Conservation (phyloP, 2,888 invertebrate genomes). For the Drosophila subsilvestris region DNA sequence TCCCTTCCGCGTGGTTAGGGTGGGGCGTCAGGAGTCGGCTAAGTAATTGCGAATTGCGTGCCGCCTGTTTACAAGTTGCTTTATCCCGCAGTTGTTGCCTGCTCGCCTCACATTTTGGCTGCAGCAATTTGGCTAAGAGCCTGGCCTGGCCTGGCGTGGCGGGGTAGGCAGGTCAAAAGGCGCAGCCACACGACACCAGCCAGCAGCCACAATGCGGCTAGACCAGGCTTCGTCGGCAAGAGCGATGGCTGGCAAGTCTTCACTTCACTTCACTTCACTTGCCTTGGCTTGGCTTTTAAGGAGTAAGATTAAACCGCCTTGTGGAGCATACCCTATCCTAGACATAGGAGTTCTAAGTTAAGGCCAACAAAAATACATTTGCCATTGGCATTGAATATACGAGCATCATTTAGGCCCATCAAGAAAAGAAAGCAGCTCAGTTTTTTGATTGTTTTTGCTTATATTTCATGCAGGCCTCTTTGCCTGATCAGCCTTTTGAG, state of each 20-base stretch:
- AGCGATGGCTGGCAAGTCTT: not conserved
- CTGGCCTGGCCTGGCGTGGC: constrained; percentile 17
- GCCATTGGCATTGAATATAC: not conserved
- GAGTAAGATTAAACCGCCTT: constrained; percentile 35
- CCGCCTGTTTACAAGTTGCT: constrained; percentile 60
- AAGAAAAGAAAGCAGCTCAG: not conserved
- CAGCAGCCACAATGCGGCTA: constrained; percentile 51
- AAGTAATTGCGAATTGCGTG: constrained; percentile 78
- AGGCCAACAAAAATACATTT: not conserved
- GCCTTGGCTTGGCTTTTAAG: constrained; percentile 22
- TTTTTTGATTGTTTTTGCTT: too few relatives aligned
- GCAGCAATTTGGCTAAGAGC: constrained; percentile 80
- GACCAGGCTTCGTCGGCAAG: constrained; percentile 51
- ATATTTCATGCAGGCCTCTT: too few relatives aligned
- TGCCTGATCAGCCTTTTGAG: too few relatives aligned
- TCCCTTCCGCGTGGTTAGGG: constrained; percentile 8
- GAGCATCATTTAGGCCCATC: not conserved
- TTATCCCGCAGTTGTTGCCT: constrained; percentile 1
- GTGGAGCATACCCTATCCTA: constrained; percentile 31
- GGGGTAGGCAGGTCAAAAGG: constrained; percentile 73
- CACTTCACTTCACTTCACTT: not conserved
- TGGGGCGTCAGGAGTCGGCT: constrained; percentile 34
- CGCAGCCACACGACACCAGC: constrained; percentile 57
- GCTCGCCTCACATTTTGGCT: constrained; percentile 15
- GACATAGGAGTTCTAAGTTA: not conserved